phyloP scores from a whole-genome alignment of 2,797 vertebrate genomes.

The Sorex maritimensis region DNA sequence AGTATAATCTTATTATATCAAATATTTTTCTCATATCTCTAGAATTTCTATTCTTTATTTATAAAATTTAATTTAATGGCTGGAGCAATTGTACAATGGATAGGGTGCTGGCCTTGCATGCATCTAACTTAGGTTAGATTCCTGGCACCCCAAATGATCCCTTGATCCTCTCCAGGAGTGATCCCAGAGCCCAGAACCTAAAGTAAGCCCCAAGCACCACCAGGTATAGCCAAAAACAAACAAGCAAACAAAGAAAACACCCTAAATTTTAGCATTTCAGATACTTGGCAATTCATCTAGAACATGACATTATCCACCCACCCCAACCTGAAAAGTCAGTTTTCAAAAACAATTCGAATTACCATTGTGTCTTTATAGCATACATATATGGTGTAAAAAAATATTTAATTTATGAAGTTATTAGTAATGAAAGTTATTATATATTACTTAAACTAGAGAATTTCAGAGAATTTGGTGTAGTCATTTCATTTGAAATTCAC shows the following conservation, averaged over 20 bases:
- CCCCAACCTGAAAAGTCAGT: background rate
- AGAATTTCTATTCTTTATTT: background rate
- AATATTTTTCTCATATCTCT: background rate
- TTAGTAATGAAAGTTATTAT: background rate
- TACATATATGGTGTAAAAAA: background rate
- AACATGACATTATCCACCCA: background rate
- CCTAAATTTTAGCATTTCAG: background rate
- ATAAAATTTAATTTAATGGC: background rate
- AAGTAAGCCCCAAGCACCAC: no score
- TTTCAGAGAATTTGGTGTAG: background rate
- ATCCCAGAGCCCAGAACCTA: no score
- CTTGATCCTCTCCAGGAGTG: no score
- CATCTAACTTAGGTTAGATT: no score
- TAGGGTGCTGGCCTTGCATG: no score
- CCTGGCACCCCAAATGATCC: no score
- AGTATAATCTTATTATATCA: background rate
- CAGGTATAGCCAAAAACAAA: no score
- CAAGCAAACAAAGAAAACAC: background rate
- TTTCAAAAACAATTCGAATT: background rate
- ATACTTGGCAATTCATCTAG: background rate
- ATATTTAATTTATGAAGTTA: no score
- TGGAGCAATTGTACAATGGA: no score
- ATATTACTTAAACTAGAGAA: background rate
- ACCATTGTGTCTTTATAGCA: background rate
- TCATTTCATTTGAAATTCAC: constrained; percentile 37